Conservation (phyloP, 2,797 vertebrate species). For the Sebastes iracundus region DNA sequence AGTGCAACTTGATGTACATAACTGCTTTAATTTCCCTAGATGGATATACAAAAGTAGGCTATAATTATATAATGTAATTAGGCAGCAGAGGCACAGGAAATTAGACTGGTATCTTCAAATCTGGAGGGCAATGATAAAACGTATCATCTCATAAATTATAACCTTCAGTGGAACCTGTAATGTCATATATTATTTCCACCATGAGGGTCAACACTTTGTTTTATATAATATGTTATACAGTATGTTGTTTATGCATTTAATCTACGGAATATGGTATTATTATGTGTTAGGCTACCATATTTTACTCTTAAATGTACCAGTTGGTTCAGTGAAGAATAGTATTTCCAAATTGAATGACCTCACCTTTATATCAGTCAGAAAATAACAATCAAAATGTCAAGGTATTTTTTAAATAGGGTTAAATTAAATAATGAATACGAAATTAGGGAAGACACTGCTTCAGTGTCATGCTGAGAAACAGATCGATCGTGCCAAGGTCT, state of each 20-base stretch:
- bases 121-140: slow-evolving; percentile 51
- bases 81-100: slow-evolving; percentile 50
- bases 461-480: slow-evolving; percentile 6
- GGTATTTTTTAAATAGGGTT: background rate
- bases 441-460: background rate
- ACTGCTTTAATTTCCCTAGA: slow-evolving; percentile 67
- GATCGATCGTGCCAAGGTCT: slow-evolving; percentile 16
- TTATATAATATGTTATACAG: background rate
- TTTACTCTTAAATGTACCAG: background rate
- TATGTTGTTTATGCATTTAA: background rate
- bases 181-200: background rate
- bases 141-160: slow-evolving; percentile 29
- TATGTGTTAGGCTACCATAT: background rate
- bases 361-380: background rate
- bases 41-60: slow-evolving; percentile 36
- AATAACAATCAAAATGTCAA: slow-evolving; percentile 10
- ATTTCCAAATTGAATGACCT: background rate
- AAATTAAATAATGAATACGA: background rate
- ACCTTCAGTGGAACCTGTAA: slow-evolving; percentile 23
- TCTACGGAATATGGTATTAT: background rate
- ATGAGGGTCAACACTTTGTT: background rate
- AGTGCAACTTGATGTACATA: slow-evolving; percentile 51
- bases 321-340: background rate
- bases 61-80: slow-evolving; percentile 64
- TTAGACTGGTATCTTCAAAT: slow-evolving; percentile 52